Percentiles rank a stretch among this genome's conserved stretches.
phyloP scores from a whole-genome alignment of 2,797 vertebrate species.

The Forpus xanthops region DNA sequence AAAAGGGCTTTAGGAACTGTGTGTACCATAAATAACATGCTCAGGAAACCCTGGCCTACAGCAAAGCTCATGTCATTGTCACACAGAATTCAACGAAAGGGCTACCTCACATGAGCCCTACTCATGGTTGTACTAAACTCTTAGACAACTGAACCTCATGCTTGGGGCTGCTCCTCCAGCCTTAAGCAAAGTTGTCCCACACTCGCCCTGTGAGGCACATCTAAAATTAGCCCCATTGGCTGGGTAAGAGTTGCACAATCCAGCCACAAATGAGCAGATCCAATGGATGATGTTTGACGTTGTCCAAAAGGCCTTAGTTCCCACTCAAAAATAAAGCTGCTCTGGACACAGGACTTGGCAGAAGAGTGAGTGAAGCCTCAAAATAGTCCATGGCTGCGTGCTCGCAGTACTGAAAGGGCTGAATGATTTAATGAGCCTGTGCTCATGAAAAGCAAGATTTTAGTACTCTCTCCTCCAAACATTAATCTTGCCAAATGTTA shows the following conservation, averaged over 20 bases:
- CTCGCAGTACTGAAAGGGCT: neutral
- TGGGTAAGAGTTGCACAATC: neutral
- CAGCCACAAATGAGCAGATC: neutral
- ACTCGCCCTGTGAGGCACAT: accelerated
- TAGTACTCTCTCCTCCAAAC: neutral
- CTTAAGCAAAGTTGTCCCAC: neutral
- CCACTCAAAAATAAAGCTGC: neutral
- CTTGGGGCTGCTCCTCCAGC: neutral
- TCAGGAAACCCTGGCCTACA: neutral
- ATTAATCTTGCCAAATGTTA: neutral
- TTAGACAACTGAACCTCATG: neutral
- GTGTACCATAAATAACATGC: neutral
- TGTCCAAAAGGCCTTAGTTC: neutral
- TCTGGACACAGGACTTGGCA: constrained; percentile 11
- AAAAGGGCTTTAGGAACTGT: neutral
- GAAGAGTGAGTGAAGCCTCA: neutral
- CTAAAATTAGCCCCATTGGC: neutral
- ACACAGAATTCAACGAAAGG: neutral
- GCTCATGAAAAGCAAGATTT: neutral
- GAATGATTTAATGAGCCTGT: neutral
- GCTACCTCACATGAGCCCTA: neutral
- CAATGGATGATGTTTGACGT: neutral
- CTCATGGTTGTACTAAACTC: neutral
- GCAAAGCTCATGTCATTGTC: neutral
- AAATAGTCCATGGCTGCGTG: neutral